Conservation (phyloP, 2,888 invertebrate genomes). For the Drosophila hawaiiensis region DNA sequence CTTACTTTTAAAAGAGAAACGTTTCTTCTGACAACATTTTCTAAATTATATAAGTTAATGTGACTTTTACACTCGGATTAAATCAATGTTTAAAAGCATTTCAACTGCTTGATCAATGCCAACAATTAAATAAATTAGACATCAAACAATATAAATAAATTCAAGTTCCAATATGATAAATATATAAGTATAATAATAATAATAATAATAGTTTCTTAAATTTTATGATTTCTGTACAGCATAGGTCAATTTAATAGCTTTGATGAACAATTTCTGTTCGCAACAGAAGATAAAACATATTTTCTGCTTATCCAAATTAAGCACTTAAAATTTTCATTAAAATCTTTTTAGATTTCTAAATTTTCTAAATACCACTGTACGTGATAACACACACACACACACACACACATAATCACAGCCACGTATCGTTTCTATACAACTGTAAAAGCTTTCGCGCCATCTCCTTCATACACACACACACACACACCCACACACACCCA, state of each 20-base stretch:
- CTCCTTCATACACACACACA: slow-evolving; percentile 53
- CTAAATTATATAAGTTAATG: neutral
- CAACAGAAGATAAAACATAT: neutral
- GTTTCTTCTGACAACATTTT: neutral
- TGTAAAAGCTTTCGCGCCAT: slow-evolving; percentile 66
- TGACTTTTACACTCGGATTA: neutral
- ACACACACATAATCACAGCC: slow-evolving; percentile 19
- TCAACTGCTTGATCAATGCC: too few species aligned
- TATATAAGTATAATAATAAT: neutral
- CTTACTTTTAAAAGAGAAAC: neutral
- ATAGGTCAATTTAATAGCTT: neutral
- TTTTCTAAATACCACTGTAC: slow-evolving; percentile 7
- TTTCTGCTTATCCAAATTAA: neutral
- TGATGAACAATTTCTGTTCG: neutral
- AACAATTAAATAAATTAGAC: neutral
- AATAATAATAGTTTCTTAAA: neutral
- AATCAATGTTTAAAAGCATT: neutral
- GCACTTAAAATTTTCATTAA: neutral
- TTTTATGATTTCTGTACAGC: neutral
- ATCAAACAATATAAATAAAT: neutral
- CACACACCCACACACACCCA: slow-evolving; percentile 16
- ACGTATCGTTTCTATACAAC: slow-evolving; percentile 21
- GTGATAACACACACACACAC: slow-evolving; percentile 15
- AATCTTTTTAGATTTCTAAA: neutral
- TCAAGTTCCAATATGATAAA: neutral